phyloP scores from a whole-genome alignment of 2,113 vertebrate genomes.

The Condylura cristata region DNA sequence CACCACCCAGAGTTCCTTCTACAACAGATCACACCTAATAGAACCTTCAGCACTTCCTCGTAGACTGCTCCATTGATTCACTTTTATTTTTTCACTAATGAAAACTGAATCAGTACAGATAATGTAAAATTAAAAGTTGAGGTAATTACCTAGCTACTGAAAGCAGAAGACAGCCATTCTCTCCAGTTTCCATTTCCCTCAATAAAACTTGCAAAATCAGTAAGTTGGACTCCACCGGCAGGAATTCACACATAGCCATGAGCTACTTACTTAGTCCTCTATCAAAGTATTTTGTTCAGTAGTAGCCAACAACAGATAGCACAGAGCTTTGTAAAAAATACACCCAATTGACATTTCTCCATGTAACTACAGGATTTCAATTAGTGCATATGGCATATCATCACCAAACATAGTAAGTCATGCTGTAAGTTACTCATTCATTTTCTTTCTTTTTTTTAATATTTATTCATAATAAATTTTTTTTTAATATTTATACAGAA shows the following conservation, averaged over 20 bases:
- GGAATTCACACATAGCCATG: not conserved
- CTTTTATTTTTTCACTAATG: constrained; percentile 21
- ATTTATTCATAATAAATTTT: no score
- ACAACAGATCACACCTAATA: not conserved
- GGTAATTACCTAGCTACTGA: not conserved
- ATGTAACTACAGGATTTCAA: not conserved
- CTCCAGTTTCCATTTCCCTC: not conserved
- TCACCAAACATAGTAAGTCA: constrained; percentile 7
- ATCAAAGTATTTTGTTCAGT: constrained; percentile 13
- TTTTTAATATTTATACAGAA: no score
- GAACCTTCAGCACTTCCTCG: not conserved
- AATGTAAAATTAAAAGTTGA: not conserved
- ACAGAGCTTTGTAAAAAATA: constrained; percentile 11
- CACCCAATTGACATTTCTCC: not conserved
- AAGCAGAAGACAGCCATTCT: constrained; percentile 39
- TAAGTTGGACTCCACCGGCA: not conserved
- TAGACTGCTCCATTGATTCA: not conserved
- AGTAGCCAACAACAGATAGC: not conserved
- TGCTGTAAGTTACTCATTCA: not conserved
- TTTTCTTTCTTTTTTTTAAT: constrained; percentile 60
- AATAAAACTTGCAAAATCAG: constrained; percentile 28
- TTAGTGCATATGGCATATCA: not conserved
- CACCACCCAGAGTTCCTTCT: not conserved
- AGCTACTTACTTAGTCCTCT: constrained; percentile 1
- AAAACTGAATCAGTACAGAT: not conserved